A percentile compares a stretch with the other conserved stretches of the same genome.
Conservation (phyloP, 1,140 invertebrate species). For the Lysiphlebus fabarum region DNA sequence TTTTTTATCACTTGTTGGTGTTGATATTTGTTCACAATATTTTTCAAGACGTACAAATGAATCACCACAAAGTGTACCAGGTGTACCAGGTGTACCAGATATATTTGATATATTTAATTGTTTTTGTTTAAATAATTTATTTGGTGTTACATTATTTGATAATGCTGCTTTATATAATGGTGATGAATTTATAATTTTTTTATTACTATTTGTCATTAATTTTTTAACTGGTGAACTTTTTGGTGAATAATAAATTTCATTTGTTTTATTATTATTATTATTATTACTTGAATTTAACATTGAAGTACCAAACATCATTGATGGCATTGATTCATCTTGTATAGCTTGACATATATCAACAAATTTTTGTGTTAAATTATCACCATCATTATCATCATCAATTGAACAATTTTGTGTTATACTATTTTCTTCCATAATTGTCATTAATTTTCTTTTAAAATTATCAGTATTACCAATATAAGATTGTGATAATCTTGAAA, state of each 20-base stretch:
- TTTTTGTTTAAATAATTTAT: not conserved
- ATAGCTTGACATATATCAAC: not conserved
- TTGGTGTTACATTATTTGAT: not conserved
- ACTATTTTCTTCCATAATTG: slow-evolving; percentile 7
- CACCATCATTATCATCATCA: not conserved
- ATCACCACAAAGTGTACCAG: not conserved
- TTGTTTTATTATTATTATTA: not conserved
- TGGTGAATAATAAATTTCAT: not conserved
- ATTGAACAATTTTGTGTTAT: not conserved
- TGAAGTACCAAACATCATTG: not conserved
- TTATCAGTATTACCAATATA: not conserved
- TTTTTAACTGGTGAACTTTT: not conserved
- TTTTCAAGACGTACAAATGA: not conserved
- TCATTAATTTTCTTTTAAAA: not conserved
- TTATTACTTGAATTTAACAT: not conserved
- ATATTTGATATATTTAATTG: not conserved
- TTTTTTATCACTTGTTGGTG: slow-evolving; percentile 4
- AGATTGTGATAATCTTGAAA: not conserved
- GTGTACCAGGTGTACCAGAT: not conserved
- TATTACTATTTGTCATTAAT: too few relatives aligned
- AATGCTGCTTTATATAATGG: not conserved
- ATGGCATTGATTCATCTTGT: not conserved
- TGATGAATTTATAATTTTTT: too few relatives aligned
- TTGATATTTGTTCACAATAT: not conserved
- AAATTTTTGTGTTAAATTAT: not conserved